Base-by-base conservation (phyloP, 2,113 vertebrate species). In the Nycticorax nycticorax region DNA sequence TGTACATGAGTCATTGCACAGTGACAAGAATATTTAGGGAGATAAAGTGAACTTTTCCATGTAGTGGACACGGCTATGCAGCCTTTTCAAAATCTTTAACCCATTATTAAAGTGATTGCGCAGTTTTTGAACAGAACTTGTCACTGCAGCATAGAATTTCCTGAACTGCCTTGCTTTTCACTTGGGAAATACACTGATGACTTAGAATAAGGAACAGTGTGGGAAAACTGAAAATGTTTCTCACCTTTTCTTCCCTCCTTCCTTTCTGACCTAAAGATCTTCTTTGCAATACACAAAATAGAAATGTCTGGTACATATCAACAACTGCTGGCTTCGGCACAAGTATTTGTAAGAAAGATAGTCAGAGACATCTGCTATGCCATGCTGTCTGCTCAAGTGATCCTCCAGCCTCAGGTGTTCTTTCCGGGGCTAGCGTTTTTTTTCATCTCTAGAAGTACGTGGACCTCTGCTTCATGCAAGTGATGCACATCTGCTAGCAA, bases 1-100 rank as follows among this genome's bases (percentile, higher is more conserved):
- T 57, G n/a, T 21, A 47, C 82, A 47, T 43, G 15, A 53, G 21
- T 39, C 37, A 10, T 13, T 16, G 32, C 14, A 62, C 12, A 17
- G 24, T 19, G 24, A 33, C 24, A 69, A 22, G 48, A 48, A 56
- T 22, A 32, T n/a, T 64, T 52, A 41, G 21, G 18, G 35, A 57
- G 41, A 59, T 15, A 33, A 72, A 37, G 11, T 27, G 28, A 74
- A 28, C 30, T 66, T 94, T 33, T 62, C 55, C 37, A 20, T 11
- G 1, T 5, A 59, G 9, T 14, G 12, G 23, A 59, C 37, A 63
- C 0, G 0, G 24, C 19, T 63, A 12, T 16, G 32, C 21, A 75
- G 37, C n/a, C 50, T 69, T 74, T 66, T 37, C n/a, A 19, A 59
- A 45, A 43, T 23, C 56, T 37, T n/a, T 62, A 75, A 21, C 9